These are phyloP conservation scores for Triops cancriformis DNA, from an alignment of 1,140 invertebrate species.

Conservation along the genomic window DNA sequence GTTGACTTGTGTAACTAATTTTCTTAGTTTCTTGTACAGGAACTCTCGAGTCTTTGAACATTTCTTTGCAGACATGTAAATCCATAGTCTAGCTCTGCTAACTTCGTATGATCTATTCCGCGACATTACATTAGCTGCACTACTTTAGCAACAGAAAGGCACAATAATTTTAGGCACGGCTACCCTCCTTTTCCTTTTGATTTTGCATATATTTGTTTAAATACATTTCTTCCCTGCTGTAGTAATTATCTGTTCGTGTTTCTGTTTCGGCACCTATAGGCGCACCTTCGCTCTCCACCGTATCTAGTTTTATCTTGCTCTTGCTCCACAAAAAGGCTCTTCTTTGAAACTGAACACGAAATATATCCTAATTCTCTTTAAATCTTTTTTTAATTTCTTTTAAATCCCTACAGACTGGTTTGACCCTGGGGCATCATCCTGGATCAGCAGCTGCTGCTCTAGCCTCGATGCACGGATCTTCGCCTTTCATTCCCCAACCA, in stretches of 20 bases:
- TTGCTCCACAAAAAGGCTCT: background rate
- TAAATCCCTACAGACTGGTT: slow-evolving; percentile 29
- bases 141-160: background rate
- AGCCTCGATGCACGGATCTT: slow-evolving; percentile 67
- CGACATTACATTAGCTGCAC: background rate
- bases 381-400: background rate
- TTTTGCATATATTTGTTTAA: background rate
- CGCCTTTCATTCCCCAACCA: slow-evolving; percentile 68
- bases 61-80: no score
- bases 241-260: background rate
- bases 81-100: no score
- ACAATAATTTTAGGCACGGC: background rate
- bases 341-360: background rate
- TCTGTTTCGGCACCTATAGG: background rate
- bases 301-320: background rate
- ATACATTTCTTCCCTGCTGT: background rate
- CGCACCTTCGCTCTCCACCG: slow-evolving; percentile 6
- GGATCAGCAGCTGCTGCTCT: slow-evolving; percentile 43
- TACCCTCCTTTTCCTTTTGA: background rate
- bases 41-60: no score
- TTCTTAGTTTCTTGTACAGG: no score
- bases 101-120: no score
- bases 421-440: slow-evolving; percentile 31
- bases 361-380: background rate
- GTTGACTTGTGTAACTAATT: no score